Conservation (phyloP, 2,797 vertebrate genomes). For the Pipistrellus nathusii region DNA sequence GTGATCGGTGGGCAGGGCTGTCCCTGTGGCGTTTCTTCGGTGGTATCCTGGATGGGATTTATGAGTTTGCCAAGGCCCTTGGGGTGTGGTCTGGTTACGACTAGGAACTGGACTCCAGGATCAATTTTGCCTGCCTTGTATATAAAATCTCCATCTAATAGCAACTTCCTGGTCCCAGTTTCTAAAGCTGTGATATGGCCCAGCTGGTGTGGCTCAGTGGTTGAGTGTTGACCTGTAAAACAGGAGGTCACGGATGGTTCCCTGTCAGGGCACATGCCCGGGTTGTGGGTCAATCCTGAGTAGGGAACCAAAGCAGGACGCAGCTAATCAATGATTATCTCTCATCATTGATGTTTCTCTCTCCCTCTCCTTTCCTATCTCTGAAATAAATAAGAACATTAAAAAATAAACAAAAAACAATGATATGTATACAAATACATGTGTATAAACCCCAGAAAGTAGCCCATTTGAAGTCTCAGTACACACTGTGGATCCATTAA, state of each 20-base stretch:
- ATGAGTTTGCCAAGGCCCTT: background rate
- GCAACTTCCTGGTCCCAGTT: background rate
- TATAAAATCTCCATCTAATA: background rate
- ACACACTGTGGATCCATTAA: background rate
- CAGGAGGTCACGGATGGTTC: too few relatives aligned
- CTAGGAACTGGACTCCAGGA: background rate
- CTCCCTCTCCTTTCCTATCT: too few relatives aligned
- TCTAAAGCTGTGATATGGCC: background rate
- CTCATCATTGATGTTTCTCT: too few relatives aligned
- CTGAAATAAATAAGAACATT: too few relatives aligned
- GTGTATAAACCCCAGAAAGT: background rate
- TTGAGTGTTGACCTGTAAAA: too few relatives aligned
- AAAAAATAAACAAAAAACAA: too few relatives aligned
- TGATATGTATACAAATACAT: background rate
- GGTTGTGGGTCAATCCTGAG: too few relatives aligned
- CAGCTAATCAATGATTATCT: too few relatives aligned
- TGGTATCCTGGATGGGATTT: background rate
- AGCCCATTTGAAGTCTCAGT: background rate
- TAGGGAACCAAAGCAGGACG: too few relatives aligned
- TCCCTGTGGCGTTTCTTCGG: background rate
- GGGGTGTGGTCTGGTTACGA: background rate
- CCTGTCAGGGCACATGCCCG: too few relatives aligned
- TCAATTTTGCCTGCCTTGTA: background rate
- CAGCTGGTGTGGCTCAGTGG: too few relatives aligned
- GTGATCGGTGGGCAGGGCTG: background rate